Conservation (phyloP, 2,888 invertebrate genomes). For the Melieria crassipennis region DNA sequence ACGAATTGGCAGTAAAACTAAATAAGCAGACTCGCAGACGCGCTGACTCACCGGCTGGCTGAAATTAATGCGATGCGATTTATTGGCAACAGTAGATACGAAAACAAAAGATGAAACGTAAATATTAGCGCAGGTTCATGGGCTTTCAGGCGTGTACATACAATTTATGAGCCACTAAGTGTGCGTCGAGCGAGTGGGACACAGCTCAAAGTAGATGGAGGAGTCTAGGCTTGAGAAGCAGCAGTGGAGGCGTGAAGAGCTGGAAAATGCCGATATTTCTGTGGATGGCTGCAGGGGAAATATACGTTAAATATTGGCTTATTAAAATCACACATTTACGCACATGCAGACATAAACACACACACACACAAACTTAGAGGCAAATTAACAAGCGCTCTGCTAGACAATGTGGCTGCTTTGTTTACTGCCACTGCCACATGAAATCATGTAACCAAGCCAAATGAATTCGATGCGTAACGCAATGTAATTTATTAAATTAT, state of each 20-base stretch:
- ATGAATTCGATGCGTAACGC: constrained; percentile 15
- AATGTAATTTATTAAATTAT: constrained; percentile 32
- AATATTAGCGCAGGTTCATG: background rate
- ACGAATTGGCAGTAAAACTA: background rate
- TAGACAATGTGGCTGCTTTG: constrained; percentile 5
- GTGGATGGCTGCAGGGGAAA: background rate
- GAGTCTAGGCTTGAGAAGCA: constrained; percentile 6
- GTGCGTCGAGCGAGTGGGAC: background rate
- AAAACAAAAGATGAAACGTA: background rate
- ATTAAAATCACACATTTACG: background rate
- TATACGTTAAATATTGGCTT: constrained; percentile 8
- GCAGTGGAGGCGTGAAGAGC: background rate
- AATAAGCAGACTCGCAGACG: background rate
- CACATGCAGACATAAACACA: background rate
- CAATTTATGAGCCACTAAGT: background rate
- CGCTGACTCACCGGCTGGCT: background rate
- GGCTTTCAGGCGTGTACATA: background rate
- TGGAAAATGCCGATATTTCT: background rate
- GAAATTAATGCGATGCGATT: constrained; percentile 8
- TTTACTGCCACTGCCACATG: constrained; percentile 9
- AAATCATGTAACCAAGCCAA: background rate
- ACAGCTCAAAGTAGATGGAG: background rate
- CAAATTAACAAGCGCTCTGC: too few relatives aligned
- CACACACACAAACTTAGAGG: background rate
- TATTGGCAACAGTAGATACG: constrained; percentile 10